phyloP scores from a whole-genome alignment of 2,797 vertebrate species.

The Siniperca scherzeri region DNA sequence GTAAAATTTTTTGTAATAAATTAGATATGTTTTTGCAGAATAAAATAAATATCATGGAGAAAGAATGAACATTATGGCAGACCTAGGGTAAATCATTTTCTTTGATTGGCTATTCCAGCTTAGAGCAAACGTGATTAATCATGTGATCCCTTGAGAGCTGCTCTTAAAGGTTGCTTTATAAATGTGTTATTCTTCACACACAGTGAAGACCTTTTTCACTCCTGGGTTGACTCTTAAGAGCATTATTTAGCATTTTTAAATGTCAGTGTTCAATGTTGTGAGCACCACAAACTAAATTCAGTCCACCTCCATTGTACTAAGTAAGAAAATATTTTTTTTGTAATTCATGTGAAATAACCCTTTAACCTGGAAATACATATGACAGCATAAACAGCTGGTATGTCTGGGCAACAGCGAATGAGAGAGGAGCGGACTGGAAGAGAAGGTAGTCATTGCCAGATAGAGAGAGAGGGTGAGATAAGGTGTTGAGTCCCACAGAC shows the following conservation, averaged over 20 bases:
- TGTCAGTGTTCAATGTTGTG: neutral
- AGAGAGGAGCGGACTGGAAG: constrained; percentile 27
- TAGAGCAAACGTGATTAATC: too few relatives aligned
- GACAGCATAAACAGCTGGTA: constrained; percentile 9
- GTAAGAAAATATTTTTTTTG: neutral
- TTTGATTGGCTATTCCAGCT: neutral
- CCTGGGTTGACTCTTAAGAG: too few relatives aligned
- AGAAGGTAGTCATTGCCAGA: constrained; percentile 37
- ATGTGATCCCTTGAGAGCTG: neutral
- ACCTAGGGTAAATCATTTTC: too few relatives aligned
- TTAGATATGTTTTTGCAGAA: too few relatives aligned
- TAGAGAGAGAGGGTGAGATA: constrained; percentile 57
- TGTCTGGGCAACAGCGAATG: neutral
- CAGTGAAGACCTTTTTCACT: neutral
- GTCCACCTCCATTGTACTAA: neutral
- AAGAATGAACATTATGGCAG: too few relatives aligned
- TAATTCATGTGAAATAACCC: neutral
- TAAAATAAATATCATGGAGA: too few relatives aligned
- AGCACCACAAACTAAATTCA: neutral
- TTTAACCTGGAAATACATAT: neutral
- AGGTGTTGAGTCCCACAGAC: constrained; percentile 64
- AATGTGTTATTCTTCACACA: neutral
- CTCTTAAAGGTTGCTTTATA: neutral
- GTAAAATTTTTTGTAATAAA: too few relatives aligned
- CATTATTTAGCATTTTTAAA: neutral